Evolutionary conservation across 2,113 vertebrate genomes (phyloP).

Genomic region (Oryzias celebensis): DNA sequence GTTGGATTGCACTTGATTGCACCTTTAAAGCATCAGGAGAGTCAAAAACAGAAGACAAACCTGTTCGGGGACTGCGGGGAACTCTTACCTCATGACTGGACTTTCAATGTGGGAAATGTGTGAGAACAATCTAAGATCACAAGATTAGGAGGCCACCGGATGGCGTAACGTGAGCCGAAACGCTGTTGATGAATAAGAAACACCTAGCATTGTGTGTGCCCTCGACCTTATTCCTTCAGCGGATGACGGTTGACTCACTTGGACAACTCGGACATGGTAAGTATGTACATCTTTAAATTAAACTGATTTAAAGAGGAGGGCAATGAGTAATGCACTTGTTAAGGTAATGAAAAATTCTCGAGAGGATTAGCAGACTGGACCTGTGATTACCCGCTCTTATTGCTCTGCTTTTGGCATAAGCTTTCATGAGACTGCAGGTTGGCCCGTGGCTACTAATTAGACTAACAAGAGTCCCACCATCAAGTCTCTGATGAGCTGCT

Average conservation of each 20-base stretch:
- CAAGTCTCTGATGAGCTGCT: constrained; percentile 53
- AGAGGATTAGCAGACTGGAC: constrained; percentile 43
- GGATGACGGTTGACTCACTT: background rate
- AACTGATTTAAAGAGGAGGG: constrained; percentile 7
- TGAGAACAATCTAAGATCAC: constrained; percentile 4
- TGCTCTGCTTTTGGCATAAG: constrained; percentile 28
- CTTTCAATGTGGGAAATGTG: background rate
- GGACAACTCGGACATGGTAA: background rate
- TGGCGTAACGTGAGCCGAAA: background rate
- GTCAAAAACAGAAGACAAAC: background rate
- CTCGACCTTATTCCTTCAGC: background rate
- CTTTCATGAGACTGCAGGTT: constrained; percentile 25
- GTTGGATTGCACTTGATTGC: too few relatives aligned
- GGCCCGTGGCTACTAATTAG: constrained; percentile 64
- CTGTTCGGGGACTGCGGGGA: background rate
- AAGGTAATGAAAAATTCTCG: constrained; percentile 37
- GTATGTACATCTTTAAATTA: background rate
- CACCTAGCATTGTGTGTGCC: background rate
- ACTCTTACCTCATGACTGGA: background rate
- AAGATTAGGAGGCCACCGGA: background rate
- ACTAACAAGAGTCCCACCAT: constrained; percentile 50
- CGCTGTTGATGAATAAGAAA: background rate
- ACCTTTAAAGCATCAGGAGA: too few relatives aligned
- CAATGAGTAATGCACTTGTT: constrained; percentile 4
- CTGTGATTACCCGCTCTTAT: constrained; percentile 60